Evolutionary conservation across 2,797 vertebrate genomes (phyloP), one percentile per base, ranked within the genome.

Genomic region (Ambastaia sidthimunki): DNA sequence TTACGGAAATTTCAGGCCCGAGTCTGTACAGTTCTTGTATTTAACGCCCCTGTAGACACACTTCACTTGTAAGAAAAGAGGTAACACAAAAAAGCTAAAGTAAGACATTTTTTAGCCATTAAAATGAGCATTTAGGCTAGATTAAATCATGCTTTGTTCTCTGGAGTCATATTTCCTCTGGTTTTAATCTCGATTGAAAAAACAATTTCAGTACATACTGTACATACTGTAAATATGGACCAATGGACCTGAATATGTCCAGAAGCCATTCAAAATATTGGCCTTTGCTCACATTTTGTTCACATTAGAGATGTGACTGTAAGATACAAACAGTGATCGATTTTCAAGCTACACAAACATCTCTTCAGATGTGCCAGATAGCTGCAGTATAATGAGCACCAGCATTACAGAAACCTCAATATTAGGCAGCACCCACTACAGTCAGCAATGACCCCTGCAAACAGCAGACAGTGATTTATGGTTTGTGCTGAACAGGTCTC

Each of bases 281-380:
- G 12, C 23, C 21, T 0, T 15, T 2, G 11, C 12, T 13, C 54
- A 23, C 23, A 59, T 11, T 25, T 25, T 59, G 21, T 59, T 5
- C 23, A 15, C 54, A 21, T 1, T 21, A 57, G 54, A 59, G 21
- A 28, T 28, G 28, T 28, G 28, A 28, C 28, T 28, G 25, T 60
- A 28, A 15, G 23, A 54, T 7, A 37, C 15, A 34, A 34, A 23
- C 59, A 19, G 4, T 62, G 7, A 62, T 2, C 41, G 3, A 21
- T 16, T 73, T 31, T 62, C 11, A 48, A 50, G 50, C 10, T 25
- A 41, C 48, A 55, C 48, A 52, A 34, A 63, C 34, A 34, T 63
- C n/a, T 37, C 73, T 66, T 54, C 0, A 11, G 4, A 66, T 67
- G 74, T 76, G 62, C 74, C 62, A 76, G 31, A 75, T 41, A 54